These are phyloP conservation scores for Hoplodrina ambigua DNA, from an alignment of 2,888 invertebrate species.

Conservation along the genomic window DNA sequence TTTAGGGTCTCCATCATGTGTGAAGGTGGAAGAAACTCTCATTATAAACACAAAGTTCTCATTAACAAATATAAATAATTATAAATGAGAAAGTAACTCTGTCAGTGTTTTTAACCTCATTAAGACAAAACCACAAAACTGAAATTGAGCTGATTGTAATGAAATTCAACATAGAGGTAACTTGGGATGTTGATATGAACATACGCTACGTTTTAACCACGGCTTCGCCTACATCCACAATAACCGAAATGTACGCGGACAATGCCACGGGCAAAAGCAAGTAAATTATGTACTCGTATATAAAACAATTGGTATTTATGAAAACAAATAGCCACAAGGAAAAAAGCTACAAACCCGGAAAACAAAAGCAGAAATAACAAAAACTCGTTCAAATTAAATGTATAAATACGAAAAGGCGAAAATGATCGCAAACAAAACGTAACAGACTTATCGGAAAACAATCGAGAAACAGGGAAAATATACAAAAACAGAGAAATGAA, in stretches of 20 bases:
- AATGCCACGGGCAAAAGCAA: neutral
- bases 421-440: constrained; percentile 32
- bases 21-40: too few species aligned
- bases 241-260: too few species aligned
- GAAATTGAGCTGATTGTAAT: too few species aligned
- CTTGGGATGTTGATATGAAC: too few species aligned
- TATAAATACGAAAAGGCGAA: constrained; percentile 29
- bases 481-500: constrained; percentile 24
- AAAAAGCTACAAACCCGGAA: neutral
- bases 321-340: neutral
- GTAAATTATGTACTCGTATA: neutral
- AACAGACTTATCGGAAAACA: constrained; percentile 34
- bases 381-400: constrained; percentile 16
- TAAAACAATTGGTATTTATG: neutral
- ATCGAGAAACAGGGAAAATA: constrained; percentile 26
- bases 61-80: too few species aligned
- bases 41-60: too few species aligned
- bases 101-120: too few species aligned
- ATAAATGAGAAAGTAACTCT: too few species aligned
- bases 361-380: constrained; percentile 23
- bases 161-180: too few species aligned
- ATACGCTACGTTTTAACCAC: too few species aligned
- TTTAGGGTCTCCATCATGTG: neutral
- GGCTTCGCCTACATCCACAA: too few species aligned
- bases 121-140: too few species aligned